These are phyloP conservation scores for Gulo gulo DNA, from an alignment of 2,113 vertebrate genomes.

Conservation along the genomic window DNA sequence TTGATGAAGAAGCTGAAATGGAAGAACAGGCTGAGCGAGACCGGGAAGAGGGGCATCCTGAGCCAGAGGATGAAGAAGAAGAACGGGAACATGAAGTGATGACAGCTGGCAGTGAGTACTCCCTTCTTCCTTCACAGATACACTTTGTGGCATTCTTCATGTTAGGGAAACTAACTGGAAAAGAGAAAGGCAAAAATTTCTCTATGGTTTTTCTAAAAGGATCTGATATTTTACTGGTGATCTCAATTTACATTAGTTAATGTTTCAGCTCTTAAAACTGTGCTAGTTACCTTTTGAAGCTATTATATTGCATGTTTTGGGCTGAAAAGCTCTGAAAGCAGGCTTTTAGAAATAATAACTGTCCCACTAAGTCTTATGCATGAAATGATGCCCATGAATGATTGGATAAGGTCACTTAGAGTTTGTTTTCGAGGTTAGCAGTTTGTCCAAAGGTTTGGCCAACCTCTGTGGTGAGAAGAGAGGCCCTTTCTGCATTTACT, in stretches of 20 bases:
- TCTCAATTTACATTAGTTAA: conserved; percentile 19
- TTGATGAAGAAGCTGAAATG: conserved; percentile 97
- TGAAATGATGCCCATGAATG: background rate
- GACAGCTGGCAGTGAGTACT: conserved; percentile 96
- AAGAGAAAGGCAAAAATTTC: background rate
- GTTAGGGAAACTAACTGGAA: background rate
- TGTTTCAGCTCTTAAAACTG: background rate
- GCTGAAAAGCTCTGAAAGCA: background rate
- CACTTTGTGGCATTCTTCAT: background rate
- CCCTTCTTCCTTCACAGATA: background rate
- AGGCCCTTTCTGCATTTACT: background rate
- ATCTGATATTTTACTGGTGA: background rate
- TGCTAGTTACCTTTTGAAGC: background rate
- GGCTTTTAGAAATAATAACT: background rate
- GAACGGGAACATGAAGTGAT: conserved; percentile 97
- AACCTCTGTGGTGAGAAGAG: background rate
- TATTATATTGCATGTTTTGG: background rate
- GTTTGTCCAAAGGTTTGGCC: background rate
- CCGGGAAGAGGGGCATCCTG: conserved; percentile 92
- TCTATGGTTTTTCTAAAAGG: background rate
- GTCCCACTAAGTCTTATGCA: background rate
- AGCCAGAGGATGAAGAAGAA: conserved; percentile 96
- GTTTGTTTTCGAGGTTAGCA: background rate
- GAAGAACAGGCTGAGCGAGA: conserved; percentile 95
- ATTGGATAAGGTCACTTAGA: conserved; percentile 9